Evolutionary conservation across 2,797 vertebrate species (phyloP).

Genomic region (Denticeps clupeoides): DNA sequence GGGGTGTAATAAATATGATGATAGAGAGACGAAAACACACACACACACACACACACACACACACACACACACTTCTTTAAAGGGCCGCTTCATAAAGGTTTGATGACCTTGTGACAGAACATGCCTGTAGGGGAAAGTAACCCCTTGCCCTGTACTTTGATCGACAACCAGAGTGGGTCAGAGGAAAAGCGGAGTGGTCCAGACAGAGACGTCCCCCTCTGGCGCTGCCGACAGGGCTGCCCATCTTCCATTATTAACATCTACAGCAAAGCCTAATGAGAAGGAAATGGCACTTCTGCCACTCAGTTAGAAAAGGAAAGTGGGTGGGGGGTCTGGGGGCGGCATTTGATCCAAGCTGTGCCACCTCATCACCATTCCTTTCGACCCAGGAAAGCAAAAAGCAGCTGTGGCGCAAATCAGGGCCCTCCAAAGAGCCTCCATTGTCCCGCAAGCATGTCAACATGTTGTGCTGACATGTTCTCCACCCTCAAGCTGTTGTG

Average conservation of each 20-base stretch:
- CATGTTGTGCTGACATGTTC: no score
- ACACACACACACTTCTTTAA: not conserved
- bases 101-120: constrained; percentile 12
- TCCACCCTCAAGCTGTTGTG: no score
- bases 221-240: not conserved
- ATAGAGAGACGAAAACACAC: not conserved
- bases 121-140: not conserved
- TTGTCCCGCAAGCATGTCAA: no score
- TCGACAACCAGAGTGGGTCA: not conserved
- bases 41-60: not conserved
- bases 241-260: constrained; percentile 18
- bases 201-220: not conserved
- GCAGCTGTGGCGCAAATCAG: not conserved
- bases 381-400: not conserved
- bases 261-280: constrained; percentile 14
- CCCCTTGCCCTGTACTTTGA: not conserved
- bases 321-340: not conserved
- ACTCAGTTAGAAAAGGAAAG: constrained; percentile 12
- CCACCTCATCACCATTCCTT: not conserved
- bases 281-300: constrained; percentile 8
- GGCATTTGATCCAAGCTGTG: not conserved
- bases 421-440: not conserved
- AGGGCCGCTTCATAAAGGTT: constrained; percentile 1
- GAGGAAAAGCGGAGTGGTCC: not conserved
- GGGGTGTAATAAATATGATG: no score